Percentiles rank a stretch among this genome's conserved stretches.
Conservation (phyloP, 2,113 vertebrate species). For the Patagioenas fasciata region DNA sequence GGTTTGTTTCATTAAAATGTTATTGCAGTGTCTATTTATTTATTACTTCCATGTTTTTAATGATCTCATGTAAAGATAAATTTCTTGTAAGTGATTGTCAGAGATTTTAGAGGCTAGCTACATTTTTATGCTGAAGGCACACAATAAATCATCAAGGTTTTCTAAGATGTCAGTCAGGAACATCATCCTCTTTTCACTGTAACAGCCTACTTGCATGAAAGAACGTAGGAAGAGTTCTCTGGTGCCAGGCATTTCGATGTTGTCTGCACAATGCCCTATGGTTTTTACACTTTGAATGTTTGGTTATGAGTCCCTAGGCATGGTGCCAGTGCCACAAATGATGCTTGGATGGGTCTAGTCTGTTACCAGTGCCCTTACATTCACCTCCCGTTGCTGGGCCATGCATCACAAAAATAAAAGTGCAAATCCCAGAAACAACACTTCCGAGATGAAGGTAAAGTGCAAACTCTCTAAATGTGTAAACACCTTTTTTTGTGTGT, state of each 20-base stretch:
- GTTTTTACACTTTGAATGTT: neutral
- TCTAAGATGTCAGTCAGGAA: neutral
- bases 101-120: neutral
- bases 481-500: neutral
- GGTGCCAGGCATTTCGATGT: slow-evolving; percentile 31
- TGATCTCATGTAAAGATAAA: neutral
- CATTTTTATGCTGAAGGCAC: neutral
- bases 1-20: neutral
- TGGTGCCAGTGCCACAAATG: neutral
- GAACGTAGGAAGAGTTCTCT: neutral
- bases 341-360: neutral
- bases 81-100: neutral
- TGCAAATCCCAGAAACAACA: neutral
- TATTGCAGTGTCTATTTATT: neutral
- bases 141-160: neutral
- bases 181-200: neutral
- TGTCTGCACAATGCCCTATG: neutral
- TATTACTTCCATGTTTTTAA: neutral
- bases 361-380: neutral
- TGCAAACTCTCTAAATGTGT: neutral
- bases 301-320: neutral
- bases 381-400: neutral
- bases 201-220: neutral
- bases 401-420: neutral
- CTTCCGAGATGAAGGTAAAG: neutral